A percentile compares a stretch with the other conserved stretches of the same genome.
These are phyloP conservation scores for Pangasius mekongensis DNA, from an alignment of 2,797 vertebrate genomes.

Conservation along the genomic window DNA sequence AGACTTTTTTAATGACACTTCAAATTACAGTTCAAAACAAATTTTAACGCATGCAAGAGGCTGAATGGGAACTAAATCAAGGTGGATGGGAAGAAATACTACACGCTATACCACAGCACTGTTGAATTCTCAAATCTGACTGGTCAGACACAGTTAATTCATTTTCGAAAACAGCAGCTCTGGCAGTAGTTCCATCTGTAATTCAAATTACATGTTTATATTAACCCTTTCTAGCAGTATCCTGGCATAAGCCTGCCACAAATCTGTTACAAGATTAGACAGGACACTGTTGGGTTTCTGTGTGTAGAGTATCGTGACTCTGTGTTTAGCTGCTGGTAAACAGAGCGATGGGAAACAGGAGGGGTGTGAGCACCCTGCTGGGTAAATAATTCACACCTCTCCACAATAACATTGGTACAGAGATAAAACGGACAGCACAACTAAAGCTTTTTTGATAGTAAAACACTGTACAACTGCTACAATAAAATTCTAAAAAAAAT, in stretches of 20 bases:
- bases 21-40: background rate
- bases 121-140: background rate
- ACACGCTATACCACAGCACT: background rate
- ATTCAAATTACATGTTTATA: background rate
- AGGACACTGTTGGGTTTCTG: background rate
- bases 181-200: background rate
- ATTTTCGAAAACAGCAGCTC: background rate
- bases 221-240: slow-evolving; percentile 1
- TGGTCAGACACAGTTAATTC: background rate
- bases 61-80: background rate
- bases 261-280: background rate
- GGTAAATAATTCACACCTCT: background rate
- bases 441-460: background rate
- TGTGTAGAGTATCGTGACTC: background rate
- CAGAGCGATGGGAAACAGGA: background rate
- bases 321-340: no score
- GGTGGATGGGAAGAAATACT: background rate
- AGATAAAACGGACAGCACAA: background rate
- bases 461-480: background rate
- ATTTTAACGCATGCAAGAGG: background rate
- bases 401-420: no score
- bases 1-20: background rate
- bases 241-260: background rate
- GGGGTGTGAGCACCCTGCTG: background rate
- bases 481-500: no score